Percentiles rank a stretch among this genome's conserved stretches.
Conservation (phyloP, 2,113 vertebrate species). For the Gulo gulo region DNA sequence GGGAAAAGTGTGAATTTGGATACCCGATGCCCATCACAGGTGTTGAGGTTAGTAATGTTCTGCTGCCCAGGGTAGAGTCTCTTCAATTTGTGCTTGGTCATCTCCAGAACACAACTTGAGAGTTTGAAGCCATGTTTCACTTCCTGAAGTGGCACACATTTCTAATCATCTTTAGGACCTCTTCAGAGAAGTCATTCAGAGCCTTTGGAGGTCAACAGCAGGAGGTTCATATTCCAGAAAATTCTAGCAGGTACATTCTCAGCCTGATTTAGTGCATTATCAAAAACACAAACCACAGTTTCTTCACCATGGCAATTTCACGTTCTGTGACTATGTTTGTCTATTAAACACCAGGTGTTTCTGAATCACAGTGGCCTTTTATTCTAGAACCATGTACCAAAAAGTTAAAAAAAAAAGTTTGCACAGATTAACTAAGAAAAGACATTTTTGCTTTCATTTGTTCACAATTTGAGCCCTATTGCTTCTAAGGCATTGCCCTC, state of each 20-base stretch:
- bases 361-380: background rate
- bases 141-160: background rate
- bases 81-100: background rate
- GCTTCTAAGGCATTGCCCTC: background rate
- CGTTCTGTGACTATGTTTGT: background rate
- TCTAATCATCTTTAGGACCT: background rate
- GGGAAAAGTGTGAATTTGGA: background rate
- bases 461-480: background rate
- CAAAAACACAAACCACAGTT: background rate
- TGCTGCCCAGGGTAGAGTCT: background rate
- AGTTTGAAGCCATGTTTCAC: background rate
- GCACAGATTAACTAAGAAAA: background rate
- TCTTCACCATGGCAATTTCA: background rate
- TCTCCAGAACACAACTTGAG: background rate
- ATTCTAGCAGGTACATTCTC: background rate
- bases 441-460: background rate
- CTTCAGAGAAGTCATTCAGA: background rate
- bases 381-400: background rate
- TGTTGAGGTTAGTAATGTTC: background rate
- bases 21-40: fast-evolving
- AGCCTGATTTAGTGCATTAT: background rate
- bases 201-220: background rate
- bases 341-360: background rate
- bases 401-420: background rate
- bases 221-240: background rate